These are phyloP conservation scores for Caenorhabditis imperialis DNA, from an alignment of 2,888 invertebrate species.

Conservation along the genomic window DNA sequence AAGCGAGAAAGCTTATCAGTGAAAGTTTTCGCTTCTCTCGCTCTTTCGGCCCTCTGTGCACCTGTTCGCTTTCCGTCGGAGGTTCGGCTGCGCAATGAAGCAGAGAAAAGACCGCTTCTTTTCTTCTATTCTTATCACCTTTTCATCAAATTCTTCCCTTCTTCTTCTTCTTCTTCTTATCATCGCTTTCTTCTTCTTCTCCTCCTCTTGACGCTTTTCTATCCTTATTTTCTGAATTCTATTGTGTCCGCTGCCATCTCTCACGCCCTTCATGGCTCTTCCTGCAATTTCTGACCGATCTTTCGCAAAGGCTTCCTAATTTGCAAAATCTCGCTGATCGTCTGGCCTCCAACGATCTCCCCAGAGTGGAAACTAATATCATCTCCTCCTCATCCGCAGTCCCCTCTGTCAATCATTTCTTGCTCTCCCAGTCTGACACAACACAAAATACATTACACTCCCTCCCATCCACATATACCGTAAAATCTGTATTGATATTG, in stretches of 20 bases:
- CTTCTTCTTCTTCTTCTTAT: background rate
- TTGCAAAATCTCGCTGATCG: background rate
- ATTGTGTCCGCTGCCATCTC: background rate
- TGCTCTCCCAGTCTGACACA: no score
- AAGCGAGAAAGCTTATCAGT: constrained; percentile 19
- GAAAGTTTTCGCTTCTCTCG: background rate
- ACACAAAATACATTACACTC: constrained; percentile 24
- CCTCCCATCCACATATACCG: no score
- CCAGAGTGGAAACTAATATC: no score
- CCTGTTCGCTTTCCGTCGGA: no score
- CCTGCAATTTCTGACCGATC: no score
- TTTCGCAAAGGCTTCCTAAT: no score
- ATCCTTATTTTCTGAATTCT: background rate
- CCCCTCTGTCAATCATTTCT: constrained; percentile 29
- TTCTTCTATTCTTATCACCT: no score
- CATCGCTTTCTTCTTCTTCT: background rate
- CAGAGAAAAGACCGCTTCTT: no score
- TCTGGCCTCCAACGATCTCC: constrained; percentile 1
- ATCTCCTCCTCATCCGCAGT: constrained; percentile 1
- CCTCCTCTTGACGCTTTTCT: background rate
- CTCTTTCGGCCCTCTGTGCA: background rate
- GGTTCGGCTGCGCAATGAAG: no score
- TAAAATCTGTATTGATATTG: no score
- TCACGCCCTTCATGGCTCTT: constrained; percentile 6
- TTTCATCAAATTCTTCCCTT: no score